Base-by-base conservation (phyloP, 2,113 vertebrate species). In the Indri indri region DNA sequence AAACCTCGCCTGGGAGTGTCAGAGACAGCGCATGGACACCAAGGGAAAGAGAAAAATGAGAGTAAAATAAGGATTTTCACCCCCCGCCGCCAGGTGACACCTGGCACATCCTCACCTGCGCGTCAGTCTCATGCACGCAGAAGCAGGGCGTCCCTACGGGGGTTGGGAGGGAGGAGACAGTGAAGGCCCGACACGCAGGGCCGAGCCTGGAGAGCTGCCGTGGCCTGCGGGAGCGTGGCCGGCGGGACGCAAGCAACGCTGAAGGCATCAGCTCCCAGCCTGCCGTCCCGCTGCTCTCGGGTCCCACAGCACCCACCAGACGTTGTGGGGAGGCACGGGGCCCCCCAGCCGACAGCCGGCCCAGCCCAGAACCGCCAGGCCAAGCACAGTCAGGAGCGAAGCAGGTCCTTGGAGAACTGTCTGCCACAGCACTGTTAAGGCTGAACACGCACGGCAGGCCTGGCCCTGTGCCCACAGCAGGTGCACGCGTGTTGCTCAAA, bases 371-470 rank as follows among this genome's bases (percentile, higher is more conserved):
- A 47, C 47, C 47, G 9, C 47, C 47, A 47, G 9, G 10, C 47
- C 47, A 47, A 47, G 47, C 47, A 47, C 47, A 47, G 47, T 47
- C 47, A 47, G 47, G 47, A 47, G 10, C 47, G 11, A 47, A 47
- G 11, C 47, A 47, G 47, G 47, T 47, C 12, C 18, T 5, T 34
- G 70, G 52, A 27, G 42, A 6, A 25, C 12, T 8, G 17, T 16
- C 22, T 8, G 32, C 40, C 68, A 5, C 37, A 8, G 5, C 0
- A 14, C 54, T 8, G 8, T 5, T 16, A 20, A 42, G 11, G 2
- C 14, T 8, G 27, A 18, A 1, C 14, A 3, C 2, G 30, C 30
- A 16, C 1, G 0, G 30, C 2, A 3, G 71, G 22, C 37, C 54
- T 10, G n/a, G 40, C 7, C 27, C 6, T 20, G 8, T 16, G 14